Evolutionary conservation across 1,140 invertebrate species (phyloP), one percentile per base, ranked within the genome.

Genomic region (Drosophila santomea): DNA sequence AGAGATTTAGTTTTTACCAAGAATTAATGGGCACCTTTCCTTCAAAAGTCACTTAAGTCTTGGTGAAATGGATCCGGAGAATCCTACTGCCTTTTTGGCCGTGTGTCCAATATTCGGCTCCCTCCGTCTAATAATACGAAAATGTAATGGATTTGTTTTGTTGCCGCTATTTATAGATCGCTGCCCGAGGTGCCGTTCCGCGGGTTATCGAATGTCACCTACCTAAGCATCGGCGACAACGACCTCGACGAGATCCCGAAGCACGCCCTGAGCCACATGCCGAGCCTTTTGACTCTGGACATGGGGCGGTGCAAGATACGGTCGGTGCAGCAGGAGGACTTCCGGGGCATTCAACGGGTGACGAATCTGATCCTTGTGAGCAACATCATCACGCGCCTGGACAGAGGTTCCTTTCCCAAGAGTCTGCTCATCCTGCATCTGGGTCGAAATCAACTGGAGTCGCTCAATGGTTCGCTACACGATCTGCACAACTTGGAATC

Each of bases 201-300:
- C 36, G 96, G 96, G 52, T 92, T 97, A 84, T 94, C 94, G 62
- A 93, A 95, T 77, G 94, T 95, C 54, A 94, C 95, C 68, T 96
- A 94, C 92, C 93, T 97, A 68, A 96, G 96, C 78, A 92, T 97
- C 56, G 94, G 95, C 1, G 96, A 97, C 91, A 97, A 97, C 88
- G 93, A 94, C 48, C 92, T 97, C 20, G 93, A 94, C 6, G 93
- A 94, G 67, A 94, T 97, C 92, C 96, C 96, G 11, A 93, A 94
- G 28, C 94, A 95, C 62, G 94, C 96, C 35, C 93, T 97, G 14
- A 93, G 94, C 43, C 95, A 96, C 89, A 94, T 97, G 91, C 95
- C 96, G 0, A 93, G 95, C 47, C 93, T 97, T 17, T 94, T 94
- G 80, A 96, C 96, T 0, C 90, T 97, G 28, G 96, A 97, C 92